Evolutionary conservation across 2,113 vertebrate genomes (phyloP).

Genomic region (Herpailurus yagouaroundi): DNA sequence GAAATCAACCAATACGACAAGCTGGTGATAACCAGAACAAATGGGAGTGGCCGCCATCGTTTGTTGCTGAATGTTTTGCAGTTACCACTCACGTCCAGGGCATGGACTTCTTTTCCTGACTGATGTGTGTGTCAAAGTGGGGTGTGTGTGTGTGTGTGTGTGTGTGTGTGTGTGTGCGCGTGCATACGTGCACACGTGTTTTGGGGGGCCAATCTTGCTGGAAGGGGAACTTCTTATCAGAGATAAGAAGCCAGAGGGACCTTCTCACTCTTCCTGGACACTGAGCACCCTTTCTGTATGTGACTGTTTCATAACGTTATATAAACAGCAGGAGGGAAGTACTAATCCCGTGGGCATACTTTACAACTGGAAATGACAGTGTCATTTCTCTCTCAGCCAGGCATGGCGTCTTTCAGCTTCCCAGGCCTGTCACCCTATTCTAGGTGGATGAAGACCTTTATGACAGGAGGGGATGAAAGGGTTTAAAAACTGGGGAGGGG

Average conservation of each 20-base stretch:
- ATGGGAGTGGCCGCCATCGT: rapidly evolving
- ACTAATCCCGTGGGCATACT: background rate
- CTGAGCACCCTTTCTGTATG: rapidly evolving
- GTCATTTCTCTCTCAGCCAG: background rate
- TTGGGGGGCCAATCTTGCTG: background rate
- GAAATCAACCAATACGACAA: background rate
- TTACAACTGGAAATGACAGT: background rate
- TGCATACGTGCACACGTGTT: too few relatives aligned
- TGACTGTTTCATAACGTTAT: background rate
- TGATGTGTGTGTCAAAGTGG: background rate
- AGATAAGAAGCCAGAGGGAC: background rate
- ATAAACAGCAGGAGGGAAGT: background rate
- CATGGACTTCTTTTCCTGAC: background rate
- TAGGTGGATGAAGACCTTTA: background rate
- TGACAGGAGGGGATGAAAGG: background rate
- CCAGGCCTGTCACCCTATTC: too few relatives aligned
- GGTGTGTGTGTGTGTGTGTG: too few relatives aligned
- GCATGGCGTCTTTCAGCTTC: background rate
- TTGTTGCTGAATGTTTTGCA: background rate
- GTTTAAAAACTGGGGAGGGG: background rate
- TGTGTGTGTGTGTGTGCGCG: too few relatives aligned
- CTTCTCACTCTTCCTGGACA: background rate
- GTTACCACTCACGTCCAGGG: too few relatives aligned
- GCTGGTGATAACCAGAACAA: background rate
- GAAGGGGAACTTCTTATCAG: background rate